A percentile compares a stretch with the other conserved stretches of the same genome.
These are phyloP conservation scores for Xanthostigma xanthostigma DNA, from an alignment of 2,888 invertebrate genomes.

Conservation along the genomic window DNA sequence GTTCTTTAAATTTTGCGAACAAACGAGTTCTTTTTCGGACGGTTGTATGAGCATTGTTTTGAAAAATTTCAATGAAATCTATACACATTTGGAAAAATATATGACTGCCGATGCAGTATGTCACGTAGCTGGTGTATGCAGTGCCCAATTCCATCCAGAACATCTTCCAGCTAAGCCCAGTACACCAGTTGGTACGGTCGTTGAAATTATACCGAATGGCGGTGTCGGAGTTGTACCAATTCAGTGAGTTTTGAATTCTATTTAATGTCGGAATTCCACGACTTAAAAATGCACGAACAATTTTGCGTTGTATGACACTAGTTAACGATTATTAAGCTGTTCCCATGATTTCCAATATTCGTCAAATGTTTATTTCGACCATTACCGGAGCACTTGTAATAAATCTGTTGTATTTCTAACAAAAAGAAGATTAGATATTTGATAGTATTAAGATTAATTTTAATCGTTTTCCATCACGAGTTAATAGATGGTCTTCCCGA, in stretches of 20 bases:
- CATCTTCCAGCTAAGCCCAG: slow-evolving; percentile 18
- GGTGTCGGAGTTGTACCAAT: slow-evolving; percentile 39
- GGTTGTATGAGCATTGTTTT: slow-evolving; percentile 61
- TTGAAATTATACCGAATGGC: slow-evolving; percentile 39
- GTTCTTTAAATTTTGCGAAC: slow-evolving; percentile 42
- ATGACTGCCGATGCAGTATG: slow-evolving; percentile 53
- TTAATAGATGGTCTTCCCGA: too few species aligned
- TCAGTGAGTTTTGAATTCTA: slow-evolving; percentile 18
- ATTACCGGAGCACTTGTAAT: too few species aligned
- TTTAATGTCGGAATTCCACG: too few species aligned
- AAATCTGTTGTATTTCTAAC: too few species aligned
- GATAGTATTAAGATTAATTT: too few species aligned
- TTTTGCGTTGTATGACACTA: too few species aligned
- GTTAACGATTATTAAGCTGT: too few species aligned
- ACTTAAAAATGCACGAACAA: too few species aligned
- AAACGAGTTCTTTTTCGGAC: slow-evolving; percentile 58
- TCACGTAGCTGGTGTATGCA: slow-evolving; percentile 62
- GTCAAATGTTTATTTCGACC: too few species aligned
- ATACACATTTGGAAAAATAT: slow-evolving; percentile 42
- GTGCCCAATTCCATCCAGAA: slow-evolving; percentile 48
- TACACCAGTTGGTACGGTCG: slow-evolving; percentile 33
- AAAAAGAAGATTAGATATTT: too few species aligned
- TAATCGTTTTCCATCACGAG: too few species aligned
- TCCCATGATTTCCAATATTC: too few species aligned
- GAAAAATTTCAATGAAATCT: slow-evolving; percentile 57